A percentile compares a stretch with the other conserved stretches of the same genome.
Conservation (phyloP, 64 coral and sea anemone genomes). For the Montipora sp. region DNA sequence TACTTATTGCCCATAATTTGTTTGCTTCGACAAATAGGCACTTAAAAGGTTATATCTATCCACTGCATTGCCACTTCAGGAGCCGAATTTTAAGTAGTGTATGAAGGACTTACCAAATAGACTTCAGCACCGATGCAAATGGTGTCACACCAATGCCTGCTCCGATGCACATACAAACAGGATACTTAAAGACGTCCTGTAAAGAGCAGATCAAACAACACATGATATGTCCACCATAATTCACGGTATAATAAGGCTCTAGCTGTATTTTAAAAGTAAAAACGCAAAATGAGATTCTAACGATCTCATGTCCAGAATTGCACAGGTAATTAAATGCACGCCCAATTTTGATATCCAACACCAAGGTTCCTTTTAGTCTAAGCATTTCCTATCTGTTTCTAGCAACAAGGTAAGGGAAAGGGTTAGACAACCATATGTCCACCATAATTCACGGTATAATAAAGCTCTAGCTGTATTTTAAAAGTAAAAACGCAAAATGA, state of each 20-base stretch:
- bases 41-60: too few relatives aligned
- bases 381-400: too few relatives aligned
- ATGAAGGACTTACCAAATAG: slow-evolving; percentile 73
- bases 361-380: too few relatives aligned
- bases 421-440: background rate
- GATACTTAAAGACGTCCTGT: slow-evolving; percentile 89
- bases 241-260: background rate
- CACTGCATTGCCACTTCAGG: background rate
- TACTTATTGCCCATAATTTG: too few relatives aligned
- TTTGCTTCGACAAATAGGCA: too few relatives aligned
- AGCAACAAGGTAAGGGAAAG: too few relatives aligned
- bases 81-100: background rate
- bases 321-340: too few relatives aligned
- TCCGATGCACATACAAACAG: slow-evolving; percentile 83
- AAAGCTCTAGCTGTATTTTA: background rate
- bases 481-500: background rate
- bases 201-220: background rate
- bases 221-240: background rate
- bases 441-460: background rate
- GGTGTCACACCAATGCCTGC: slow-evolving; percentile 93
- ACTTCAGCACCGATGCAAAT: slow-evolving; percentile 85
- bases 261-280: background rate
- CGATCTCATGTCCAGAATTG: too few relatives aligned
- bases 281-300: background rate
- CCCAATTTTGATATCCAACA: too few relatives aligned